Percentiles rank a stretch among this genome's conserved stretches.
These are phyloP conservation scores for Oreochromis mossambicus DNA, from an alignment of 2,797 vertebrate genomes.

Conservation along the genomic window DNA sequence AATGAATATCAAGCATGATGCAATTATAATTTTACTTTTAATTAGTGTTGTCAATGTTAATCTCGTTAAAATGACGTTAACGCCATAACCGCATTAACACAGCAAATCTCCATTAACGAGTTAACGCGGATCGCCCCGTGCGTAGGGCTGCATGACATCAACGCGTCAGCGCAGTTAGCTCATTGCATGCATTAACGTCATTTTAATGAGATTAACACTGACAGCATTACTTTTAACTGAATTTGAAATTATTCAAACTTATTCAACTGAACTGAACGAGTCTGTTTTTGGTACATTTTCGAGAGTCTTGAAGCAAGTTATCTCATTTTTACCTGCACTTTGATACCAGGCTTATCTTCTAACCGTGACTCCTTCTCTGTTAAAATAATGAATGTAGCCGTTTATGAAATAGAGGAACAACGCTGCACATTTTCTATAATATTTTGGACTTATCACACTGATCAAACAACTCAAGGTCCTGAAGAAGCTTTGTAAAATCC, in stretches of 20 bases:
- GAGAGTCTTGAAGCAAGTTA: not conserved
- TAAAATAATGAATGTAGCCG: not conserved
- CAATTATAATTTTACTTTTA: not conserved
- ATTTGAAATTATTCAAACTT: not conserved
- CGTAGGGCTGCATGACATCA: too few species aligned
- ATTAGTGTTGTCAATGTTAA: rapidly evolving
- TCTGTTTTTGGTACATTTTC: not conserved
- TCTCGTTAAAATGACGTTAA: too few species aligned
- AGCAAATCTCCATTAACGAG: too few species aligned
- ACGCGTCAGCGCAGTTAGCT: too few species aligned
- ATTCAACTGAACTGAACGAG: not conserved
- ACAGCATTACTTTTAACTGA: not conserved
- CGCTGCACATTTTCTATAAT: rapidly evolving
- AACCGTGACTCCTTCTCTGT: not conserved
- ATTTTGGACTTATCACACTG: not conserved
- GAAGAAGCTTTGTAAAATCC: not conserved
- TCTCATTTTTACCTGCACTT: not conserved
- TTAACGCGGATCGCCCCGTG: too few species aligned
- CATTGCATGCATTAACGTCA: too few species aligned
- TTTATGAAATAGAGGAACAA: not conserved
- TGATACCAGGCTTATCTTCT: not conserved
- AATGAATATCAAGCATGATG: not conserved
- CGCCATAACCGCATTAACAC: too few species aligned
- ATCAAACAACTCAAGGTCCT: not conserved
- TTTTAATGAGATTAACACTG: not conserved